phyloP scores from a whole-genome alignment of 1,140 invertebrate genomes.

The Globodera rostochiensis region DNA sequence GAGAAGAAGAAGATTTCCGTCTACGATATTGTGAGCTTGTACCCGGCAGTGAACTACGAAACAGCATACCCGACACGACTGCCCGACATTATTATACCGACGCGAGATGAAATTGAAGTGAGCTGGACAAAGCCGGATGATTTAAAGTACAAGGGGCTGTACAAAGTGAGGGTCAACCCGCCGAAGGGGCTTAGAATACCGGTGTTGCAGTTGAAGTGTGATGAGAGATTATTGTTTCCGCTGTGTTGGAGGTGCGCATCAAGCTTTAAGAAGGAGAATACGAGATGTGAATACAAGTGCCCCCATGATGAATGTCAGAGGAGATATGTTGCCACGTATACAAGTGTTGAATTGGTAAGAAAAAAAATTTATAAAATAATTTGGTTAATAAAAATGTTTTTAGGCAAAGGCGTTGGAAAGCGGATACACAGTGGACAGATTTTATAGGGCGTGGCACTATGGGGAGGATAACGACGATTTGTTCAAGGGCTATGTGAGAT shows the following conservation, averaged over 20 bases:
- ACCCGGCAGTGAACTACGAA: neutral
- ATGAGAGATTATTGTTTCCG: neutral
- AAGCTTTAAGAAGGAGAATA: too few species aligned
- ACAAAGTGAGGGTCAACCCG: too few species aligned
- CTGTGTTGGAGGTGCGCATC: neutral
- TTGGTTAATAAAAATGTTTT: too few species aligned
- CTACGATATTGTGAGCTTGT: neutral
- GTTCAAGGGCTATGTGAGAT: too few species aligned
- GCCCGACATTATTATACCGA: neutral
- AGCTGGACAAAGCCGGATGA: neutral
- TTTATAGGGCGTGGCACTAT: too few species aligned
- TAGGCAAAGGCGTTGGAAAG: too few species aligned
- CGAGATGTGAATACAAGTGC: neutral
- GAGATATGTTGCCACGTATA: neutral
- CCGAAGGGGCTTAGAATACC: neutral
- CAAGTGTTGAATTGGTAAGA: too few species aligned
- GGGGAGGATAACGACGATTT: too few species aligned
- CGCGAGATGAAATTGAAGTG: neutral
- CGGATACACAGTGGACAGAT: too few species aligned
- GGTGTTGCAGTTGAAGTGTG: neutral
- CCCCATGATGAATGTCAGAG: neutral
- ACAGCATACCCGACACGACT: neutral
- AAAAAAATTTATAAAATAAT: too few species aligned
- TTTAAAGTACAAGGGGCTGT: neutral
- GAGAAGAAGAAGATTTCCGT: too few species aligned